Evolutionary conservation across 2,797 vertebrate species (phyloP).

Genomic region (Buphagus erythrorhynchus): DNA sequence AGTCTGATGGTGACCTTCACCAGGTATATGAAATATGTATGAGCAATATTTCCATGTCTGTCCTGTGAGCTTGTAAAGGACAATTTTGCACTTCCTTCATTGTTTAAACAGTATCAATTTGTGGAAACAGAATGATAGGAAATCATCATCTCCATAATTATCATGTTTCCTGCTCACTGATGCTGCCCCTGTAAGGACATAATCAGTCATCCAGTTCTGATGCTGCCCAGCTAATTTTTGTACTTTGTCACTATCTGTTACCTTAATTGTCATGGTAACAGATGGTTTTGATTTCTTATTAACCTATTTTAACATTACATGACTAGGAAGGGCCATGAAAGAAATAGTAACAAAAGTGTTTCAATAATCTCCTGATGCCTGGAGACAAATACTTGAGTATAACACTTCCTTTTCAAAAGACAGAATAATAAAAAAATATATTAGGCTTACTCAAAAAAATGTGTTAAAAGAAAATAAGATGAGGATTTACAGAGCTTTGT

Average conservation of each 20-base stretch:
- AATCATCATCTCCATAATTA: neutral
- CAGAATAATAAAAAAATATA: neutral
- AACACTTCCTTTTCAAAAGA: neutral
- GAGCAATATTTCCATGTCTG: neutral
- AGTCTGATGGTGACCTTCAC: neutral
- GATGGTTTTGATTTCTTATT: neutral
- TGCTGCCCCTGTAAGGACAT: neutral
- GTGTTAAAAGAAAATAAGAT: neutral
- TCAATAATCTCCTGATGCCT: neutral
- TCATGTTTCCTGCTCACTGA: neutral
- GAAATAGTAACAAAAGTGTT: neutral
- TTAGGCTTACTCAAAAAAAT: neutral
- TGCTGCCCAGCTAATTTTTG: neutral
- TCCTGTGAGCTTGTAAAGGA: neutral
- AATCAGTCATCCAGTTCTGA: neutral
- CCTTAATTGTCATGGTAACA: neutral
- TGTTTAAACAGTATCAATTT: neutral
- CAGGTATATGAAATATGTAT: neutral
- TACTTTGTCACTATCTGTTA: neutral
- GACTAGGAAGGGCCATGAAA: neutral
- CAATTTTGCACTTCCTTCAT: neutral
- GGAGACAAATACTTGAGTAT: neutral
- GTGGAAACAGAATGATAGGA: neutral
- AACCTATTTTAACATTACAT: neutral
- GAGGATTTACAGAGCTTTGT: neutral